Base-by-base conservation (phyloP, 2,888 invertebrate species). In the Neoaliturus tenellus region DNA sequence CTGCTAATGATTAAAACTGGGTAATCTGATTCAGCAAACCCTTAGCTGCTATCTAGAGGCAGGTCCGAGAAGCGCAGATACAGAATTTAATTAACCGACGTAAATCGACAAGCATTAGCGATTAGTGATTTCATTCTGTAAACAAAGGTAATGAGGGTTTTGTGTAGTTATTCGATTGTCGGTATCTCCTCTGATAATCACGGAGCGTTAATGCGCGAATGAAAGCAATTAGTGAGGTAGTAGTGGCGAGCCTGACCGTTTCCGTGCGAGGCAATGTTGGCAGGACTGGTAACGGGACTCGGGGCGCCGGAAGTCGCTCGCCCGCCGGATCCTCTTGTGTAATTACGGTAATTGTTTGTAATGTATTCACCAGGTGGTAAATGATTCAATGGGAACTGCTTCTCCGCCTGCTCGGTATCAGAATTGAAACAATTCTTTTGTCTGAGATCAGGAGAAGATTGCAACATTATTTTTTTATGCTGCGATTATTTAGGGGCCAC, bases 271-370 rank as follows among this genome's bases (percentile, higher is more conserved):
- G 62, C 31, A 31, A 28, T 62, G 62, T 62, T 62, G 62, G 62
- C 31, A 62, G 28, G 17, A 62, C 31, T 41, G 41, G 20, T 71
- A 71, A 71, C 71, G 71, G 71, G 35, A 71, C 71, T 39, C 2
- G 2, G 62, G 62, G 62, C 62, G 41, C 71, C 71, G 71, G 71
- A 71, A 71, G 41, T 41, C 39, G 39, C 41, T 20, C 35, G 41
- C 71, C 41, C 44, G 35, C 41, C 75, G 48, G 71, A 41, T 75
- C 23, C 31, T 14, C 75, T 48, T 75, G 44, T 44, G 75, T 75
- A 75, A 75, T 75, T 75, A 48, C 75, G 23, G 75, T 75, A 75
- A 75, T 75, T 75, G 75, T 75, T 75, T 75, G 75, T 75, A 75
- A 75, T 75, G 48, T 75, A 75, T 75, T 75, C 75, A 75, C 31